Base-by-base conservation (phyloP, 2,113 vertebrate species). In the Agapornis roseicollis region DNA sequence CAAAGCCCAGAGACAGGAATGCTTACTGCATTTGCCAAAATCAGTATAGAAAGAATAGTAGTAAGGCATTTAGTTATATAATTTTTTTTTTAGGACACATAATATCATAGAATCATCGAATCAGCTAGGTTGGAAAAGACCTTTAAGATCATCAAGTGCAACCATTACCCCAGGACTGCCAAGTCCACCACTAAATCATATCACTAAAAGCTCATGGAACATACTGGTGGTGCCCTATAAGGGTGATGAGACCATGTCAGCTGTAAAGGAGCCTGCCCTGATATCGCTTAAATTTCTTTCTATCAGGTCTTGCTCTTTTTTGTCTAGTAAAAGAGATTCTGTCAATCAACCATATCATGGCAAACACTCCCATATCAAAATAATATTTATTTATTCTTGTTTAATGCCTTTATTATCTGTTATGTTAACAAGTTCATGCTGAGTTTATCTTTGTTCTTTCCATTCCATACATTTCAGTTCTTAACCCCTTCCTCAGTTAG, bases 381-480 rank as follows among this genome's bases (percentile, higher is more conserved):
- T 74, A 42, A 14, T 64, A n/a, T 60, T 44, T 55, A 39, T 35
- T 56, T 72, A 20, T 74, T 39, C 22, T 64, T 31, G 85, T 92
- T 73, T 58, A 81, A 69, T 81, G 28, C 2, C 37, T 73, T 58
- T 2, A 0, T 84, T 90, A 88, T 95, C 61, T 87, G 14, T 56
- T 86, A 64, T 33, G 28, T 89, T 79, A 89, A n/a, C 49, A 79
- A 83, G 74, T 80, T 90, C 66, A 37, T 87, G 35, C 49, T 68
- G 61, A 84, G 47, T 92, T 89, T 86, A 35, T 80, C 81, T 72
- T 80, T 71, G 53, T 94, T 81, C 63, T n/a, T 89, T 90, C 93
- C 69, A 83, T 97, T 65, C 81, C 79, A 85, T 88, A 79, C 17
- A 58, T 82, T 93, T 95, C 82, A 58, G 42, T 91, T 85, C 79